A percentile compares a stretch with the other conserved stretches of the same genome.
phyloP scores from a whole-genome alignment of 2,113 vertebrate genomes.

The Gambusia affinis region DNA sequence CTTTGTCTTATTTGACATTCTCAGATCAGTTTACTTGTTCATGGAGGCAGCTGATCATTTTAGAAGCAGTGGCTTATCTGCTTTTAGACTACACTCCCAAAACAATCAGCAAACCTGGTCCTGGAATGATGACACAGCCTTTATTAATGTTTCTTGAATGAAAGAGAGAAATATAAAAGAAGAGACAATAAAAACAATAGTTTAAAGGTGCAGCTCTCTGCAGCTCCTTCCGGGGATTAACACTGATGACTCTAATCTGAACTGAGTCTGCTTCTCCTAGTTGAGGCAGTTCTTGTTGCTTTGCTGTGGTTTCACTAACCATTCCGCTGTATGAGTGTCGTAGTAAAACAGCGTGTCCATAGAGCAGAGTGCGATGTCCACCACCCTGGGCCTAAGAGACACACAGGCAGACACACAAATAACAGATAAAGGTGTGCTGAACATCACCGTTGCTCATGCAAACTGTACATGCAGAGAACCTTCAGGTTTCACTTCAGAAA shows the following conservation, averaged over 20 bases:
- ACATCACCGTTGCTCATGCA: not conserved
- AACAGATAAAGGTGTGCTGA: not conserved
- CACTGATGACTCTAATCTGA: too few relatives aligned
- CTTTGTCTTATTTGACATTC: not conserved
- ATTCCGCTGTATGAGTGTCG: constrained; percentile 96
- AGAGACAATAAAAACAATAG: not conserved
- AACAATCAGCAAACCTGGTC: not conserved
- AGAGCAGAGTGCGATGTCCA: constrained; percentile 92
- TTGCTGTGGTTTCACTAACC: constrained; percentile 79
- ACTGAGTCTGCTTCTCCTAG: not conserved
- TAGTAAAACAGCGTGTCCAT: constrained; percentile 92
- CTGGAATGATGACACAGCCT: too few relatives aligned
- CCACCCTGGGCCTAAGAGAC: constrained; percentile 87
- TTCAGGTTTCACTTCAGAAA: not conserved
- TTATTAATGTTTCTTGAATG: too few relatives aligned
- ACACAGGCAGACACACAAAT: not conserved
- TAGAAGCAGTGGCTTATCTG: too few relatives aligned
- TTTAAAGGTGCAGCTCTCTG: not conserved
- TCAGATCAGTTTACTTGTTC: not conserved
- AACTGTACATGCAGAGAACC: not conserved
- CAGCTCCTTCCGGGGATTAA: too few relatives aligned
- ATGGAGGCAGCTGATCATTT: not conserved
- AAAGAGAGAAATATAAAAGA: not conserved
- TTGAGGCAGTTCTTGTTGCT: not conserved
- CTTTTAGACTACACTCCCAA: not conserved